phyloP scores from a whole-genome alignment of 2,888 invertebrate species.

The Coremacera marginata region DNA sequence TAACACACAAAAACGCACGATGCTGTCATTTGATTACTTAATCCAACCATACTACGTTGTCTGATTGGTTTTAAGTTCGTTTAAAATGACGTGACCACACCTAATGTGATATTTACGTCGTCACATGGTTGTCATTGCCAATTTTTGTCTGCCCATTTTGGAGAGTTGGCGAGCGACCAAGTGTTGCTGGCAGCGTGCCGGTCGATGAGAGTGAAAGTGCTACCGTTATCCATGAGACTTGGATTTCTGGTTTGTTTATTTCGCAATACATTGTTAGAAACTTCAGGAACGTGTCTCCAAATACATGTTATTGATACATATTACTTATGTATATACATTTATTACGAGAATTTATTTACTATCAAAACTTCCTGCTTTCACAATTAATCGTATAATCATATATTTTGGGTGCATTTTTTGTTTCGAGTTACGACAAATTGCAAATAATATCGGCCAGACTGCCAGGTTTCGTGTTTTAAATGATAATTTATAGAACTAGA shows the following conservation, averaged over 20 bases:
- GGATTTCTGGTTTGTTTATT: slow-evolving; percentile 7
- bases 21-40: background rate
- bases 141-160: background rate
- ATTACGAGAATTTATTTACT: background rate
- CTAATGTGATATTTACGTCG: background rate
- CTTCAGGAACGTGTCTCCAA: background rate
- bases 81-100: background rate
- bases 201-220: slow-evolving; percentile 6
- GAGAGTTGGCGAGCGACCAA: background rate
- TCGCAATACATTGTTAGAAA: background rate
- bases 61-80: background rate
- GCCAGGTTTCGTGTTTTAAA: no score
- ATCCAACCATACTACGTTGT: background rate
- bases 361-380: no score
- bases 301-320: background rate
- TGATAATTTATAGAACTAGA: no score
- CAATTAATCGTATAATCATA: no score
- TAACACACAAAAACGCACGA: no score
- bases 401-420: no score
- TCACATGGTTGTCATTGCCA: background rate
- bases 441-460: no score
- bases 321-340: background rate
- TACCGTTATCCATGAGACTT: background rate
- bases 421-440: no score
- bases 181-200: background rate